phyloP scores from a whole-genome alignment of 2,888 invertebrate species.

The Tachina fera region DNA sequence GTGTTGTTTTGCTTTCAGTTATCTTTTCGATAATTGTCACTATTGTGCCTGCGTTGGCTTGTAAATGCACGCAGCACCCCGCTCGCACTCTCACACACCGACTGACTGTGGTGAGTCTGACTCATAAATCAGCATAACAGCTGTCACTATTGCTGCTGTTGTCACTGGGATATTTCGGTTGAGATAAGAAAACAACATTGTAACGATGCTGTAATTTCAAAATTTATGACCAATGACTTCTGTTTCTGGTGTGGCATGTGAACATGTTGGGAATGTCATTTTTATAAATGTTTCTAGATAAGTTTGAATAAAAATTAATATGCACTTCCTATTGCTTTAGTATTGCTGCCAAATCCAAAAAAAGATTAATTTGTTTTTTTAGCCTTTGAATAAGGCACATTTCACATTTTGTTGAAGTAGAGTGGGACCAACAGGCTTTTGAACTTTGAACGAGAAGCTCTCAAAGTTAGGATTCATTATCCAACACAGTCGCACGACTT shows the following conservation, averaged over 20 bases:
- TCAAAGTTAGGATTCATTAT: too few relatives aligned
- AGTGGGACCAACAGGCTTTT: too few relatives aligned
- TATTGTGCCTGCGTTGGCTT: not conserved
- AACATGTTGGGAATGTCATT: slow-evolving; percentile 44
- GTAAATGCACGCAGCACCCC: slow-evolving; percentile 7
- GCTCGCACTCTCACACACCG: not conserved
- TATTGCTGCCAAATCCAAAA: not conserved
- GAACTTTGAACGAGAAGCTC: too few relatives aligned
- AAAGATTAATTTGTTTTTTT: slow-evolving; percentile 21
- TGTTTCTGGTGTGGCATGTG: slow-evolving; percentile 27
- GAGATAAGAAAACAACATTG: slow-evolving; percentile 38
- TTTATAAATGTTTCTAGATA: slow-evolving; percentile 34
- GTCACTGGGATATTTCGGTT: slow-evolving; percentile 51
- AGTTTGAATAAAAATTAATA: slow-evolving; percentile 12
- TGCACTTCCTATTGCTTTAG: slow-evolving; percentile 23
- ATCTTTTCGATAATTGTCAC: slow-evolving; percentile 38
- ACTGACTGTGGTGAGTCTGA: not conserved
- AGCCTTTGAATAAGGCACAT: not conserved
- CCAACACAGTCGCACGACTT: too few relatives aligned
- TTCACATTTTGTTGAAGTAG: too few relatives aligned
- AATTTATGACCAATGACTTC: slow-evolving; percentile 62
- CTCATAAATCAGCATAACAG: slow-evolving; percentile 68
- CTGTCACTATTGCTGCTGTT: slow-evolving; percentile 54
- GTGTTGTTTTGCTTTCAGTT: slow-evolving; percentile 2
- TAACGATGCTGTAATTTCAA: slow-evolving; percentile 58